These are phyloP conservation scores for Coptodon rendalli DNA, from an alignment of 2,113 vertebrate species.

Conservation along the genomic window DNA sequence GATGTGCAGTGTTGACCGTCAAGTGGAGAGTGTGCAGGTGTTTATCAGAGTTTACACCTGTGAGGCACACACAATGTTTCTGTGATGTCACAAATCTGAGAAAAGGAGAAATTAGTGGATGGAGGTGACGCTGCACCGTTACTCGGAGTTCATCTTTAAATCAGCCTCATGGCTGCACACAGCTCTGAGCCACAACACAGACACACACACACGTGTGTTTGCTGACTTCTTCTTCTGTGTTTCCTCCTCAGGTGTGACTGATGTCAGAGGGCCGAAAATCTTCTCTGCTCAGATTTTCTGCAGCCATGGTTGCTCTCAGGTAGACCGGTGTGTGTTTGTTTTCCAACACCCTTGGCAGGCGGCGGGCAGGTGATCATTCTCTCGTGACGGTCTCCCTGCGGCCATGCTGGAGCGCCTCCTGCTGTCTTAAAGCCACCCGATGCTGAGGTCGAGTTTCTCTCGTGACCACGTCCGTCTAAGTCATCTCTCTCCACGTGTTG, in stretches of 20 bases:
- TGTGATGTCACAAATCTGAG: background rate
- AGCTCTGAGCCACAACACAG: background rate
- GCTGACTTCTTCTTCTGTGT: background rate
- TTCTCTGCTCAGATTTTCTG: background rate
- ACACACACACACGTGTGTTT: background rate
- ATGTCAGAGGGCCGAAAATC: background rate
- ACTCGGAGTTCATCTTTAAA: background rate
- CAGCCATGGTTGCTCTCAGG: background rate
- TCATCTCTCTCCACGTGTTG: background rate
- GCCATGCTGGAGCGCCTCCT: slow-evolving; percentile 3
- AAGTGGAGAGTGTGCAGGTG: background rate
- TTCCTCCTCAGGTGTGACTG: background rate
- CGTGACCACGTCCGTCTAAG: background rate
- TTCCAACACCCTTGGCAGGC: background rate
- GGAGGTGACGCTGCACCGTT: background rate
- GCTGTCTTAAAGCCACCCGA: background rate
- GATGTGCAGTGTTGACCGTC: background rate
- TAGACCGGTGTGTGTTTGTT: background rate
- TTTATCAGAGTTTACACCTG: background rate
- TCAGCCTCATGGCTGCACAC: background rate
- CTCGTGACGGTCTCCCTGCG: background rate
- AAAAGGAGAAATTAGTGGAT: background rate
- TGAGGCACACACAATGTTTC: background rate
- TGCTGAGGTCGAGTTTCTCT: background rate
- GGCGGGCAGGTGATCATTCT: background rate